Evolutionary conservation across 2,888 invertebrate genomes (phyloP).

Genomic region (Ormia ochracea): DNA sequence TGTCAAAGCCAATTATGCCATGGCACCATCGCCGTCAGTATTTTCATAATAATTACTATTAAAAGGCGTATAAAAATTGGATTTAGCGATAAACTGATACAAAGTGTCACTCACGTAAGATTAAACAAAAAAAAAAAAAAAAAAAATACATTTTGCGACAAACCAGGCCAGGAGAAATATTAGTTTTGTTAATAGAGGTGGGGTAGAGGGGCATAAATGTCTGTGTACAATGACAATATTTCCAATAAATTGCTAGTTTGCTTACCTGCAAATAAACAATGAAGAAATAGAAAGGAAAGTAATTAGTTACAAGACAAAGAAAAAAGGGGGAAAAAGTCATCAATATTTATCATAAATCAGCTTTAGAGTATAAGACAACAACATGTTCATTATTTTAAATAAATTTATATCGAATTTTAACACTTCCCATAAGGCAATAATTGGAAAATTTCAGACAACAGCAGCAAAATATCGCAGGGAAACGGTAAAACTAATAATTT

Average conservation of each 20-base stretch:
- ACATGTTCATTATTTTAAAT: conserved; percentile 10
- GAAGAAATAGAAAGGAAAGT: conserved; percentile 44
- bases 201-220: not conserved
- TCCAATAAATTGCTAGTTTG: conserved; percentile 28
- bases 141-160: not conserved
- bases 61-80: conserved; percentile 59
- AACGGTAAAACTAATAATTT: no score
- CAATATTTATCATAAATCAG: conserved; percentile 40
- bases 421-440: not conserved
- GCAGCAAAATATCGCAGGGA: no score
- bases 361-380: conserved; percentile 9
- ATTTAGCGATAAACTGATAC: conserved; percentile 58
- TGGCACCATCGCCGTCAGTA: not conserved
- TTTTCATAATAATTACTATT: conserved; percentile 43
- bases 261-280: conserved; percentile 62
- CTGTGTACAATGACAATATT: conserved; percentile 4
- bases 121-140: conserved; percentile 2
- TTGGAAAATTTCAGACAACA: no score
- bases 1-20: conserved; percentile 59
- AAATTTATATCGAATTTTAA: conserved; percentile 1
- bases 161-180: not conserved
- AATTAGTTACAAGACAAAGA: conserved; percentile 48
- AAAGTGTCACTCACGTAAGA: conserved; percentile 50
- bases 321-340: not conserved
- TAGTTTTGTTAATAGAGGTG: not conserved